Percentiles rank a stretch among this genome's conserved stretches.
phyloP scores from a whole-genome alignment of 2,797 vertebrate genomes.

The Saxicola maurus region DNA sequence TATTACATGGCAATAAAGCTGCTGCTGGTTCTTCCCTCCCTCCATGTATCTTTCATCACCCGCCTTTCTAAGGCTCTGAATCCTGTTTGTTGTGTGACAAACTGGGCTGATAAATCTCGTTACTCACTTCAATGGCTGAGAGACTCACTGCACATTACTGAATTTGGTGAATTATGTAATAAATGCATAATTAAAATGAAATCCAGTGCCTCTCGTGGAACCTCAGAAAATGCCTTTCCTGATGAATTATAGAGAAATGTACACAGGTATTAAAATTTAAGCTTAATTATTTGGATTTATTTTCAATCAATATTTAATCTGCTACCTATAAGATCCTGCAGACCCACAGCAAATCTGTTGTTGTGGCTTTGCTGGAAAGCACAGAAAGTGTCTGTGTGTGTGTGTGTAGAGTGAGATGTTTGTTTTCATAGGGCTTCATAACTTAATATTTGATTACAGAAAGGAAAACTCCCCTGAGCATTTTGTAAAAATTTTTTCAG shows the following conservation, averaged over 20 bases:
- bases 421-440: background rate
- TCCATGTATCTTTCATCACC: conserved; percentile 35
- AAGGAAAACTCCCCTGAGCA: background rate
- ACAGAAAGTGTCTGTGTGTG: background rate
- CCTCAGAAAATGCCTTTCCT: background rate
- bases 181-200: conserved; percentile 44
- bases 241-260: background rate
- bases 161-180: conserved; percentile 56
- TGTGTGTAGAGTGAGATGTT: background rate
- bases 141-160: conserved; percentile 35
- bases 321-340: background rate
- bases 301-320: conserved; percentile 34
- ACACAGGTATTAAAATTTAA: background rate
- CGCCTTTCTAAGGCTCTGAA: conserved; percentile 23
- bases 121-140: conserved; percentile 50
- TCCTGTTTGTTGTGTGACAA: conserved; percentile 59
- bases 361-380: background rate
- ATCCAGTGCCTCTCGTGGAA: background rate
- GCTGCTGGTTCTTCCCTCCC: conserved; percentile 48
- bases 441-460: background rate
- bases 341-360: background rate
- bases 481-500: fast-evolving
- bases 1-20: conserved; percentile 49
- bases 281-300: conserved; percentile 40
- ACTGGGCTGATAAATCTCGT: conserved; percentile 60